Base-by-base conservation (phyloP, 2,797 vertebrate genomes). In the Channa striata region DNA sequence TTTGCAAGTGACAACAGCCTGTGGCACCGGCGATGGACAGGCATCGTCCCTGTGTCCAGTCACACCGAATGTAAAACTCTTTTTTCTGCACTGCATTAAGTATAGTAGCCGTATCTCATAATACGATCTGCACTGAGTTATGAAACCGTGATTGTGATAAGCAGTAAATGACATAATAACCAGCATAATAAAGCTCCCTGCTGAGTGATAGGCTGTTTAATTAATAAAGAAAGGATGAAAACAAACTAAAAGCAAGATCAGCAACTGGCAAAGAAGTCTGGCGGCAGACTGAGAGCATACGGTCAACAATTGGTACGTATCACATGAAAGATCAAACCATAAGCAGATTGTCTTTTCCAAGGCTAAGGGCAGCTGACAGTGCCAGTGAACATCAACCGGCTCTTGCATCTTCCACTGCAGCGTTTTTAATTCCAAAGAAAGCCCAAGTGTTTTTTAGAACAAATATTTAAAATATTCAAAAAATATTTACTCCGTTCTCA, bases 221-320 rank as follows among this genome's bases (percentile, higher is more conserved):
- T 91, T 92, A 89, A 85, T 84, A 73, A 85, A 77, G 76, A 77
- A 81, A 89, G 86, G 66, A 88, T 77, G 83, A 92, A 87, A 89
- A 90, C 80, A 89, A 89, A 85, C 68, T 81, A 68, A 77, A 85
- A 59, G 67, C 42, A 59, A 79, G 90, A 89, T 92, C 87, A 85
- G 89, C 92, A 70, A n/a, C 64, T 60, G 74, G 73, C 43, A 36
- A 80, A 82, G 77, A 88, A 72, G 53, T 69, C 64, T 19, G 21
- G 56, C 74, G 50, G 53, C 75, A 37, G 49, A 51, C 14, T 16
- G 59, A 53, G 70, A 65, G 40, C 51, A 21, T 52, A 49, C 39
- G 43, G 46, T 77, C 42, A 67, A 56, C 34, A 57, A n/a, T 5
- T 1, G 6, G 23, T n/a, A 19, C 40, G 64, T 30, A 48, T 78